phyloP scores from a whole-genome alignment of 2,888 invertebrate species.

The Criorhina ranunculi region DNA sequence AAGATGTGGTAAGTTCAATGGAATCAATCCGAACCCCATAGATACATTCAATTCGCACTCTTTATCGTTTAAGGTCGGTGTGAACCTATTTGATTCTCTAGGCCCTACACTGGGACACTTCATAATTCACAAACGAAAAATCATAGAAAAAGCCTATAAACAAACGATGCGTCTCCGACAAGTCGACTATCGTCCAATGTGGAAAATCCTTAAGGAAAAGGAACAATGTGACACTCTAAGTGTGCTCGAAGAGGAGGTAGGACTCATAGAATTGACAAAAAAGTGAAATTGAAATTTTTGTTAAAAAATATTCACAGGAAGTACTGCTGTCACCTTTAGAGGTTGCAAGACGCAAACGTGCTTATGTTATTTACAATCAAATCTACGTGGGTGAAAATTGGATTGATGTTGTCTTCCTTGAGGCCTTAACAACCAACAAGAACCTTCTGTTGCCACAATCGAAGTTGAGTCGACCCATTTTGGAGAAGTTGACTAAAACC shows the following conservation, averaged over 20 bases:
- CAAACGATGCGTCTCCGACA: slow-evolving; percentile 70
- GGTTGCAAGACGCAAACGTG: slow-evolving; percentile 79
- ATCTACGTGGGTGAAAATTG: slow-evolving; percentile 81
- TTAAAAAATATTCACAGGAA: slow-evolving; percentile 76
- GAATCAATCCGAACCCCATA: too few relatives aligned
- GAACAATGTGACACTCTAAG: slow-evolving; percentile 81
- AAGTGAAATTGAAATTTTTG: not conserved
- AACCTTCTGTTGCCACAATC: slow-evolving; percentile 79
- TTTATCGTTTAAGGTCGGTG: too few relatives aligned
- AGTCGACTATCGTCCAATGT: slow-evolving; percentile 80
- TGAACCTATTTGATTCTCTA: too few relatives aligned
- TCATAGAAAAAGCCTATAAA: too few relatives aligned
- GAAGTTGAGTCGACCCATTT: slow-evolving; percentile 77
- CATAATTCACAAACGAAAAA: too few relatives aligned
- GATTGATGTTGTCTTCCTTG: slow-evolving; percentile 81
- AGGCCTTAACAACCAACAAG: slow-evolving; percentile 78
- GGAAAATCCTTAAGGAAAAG: slow-evolving; percentile 81
- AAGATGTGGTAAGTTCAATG: too few relatives aligned
- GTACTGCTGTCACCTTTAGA: slow-evolving; percentile 80
- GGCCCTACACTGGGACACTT: too few relatives aligned
- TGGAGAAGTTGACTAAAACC: slow-evolving; percentile 77
- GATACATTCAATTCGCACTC: too few relatives aligned
- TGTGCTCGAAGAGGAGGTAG: slow-evolving; percentile 79
- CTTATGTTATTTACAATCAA: slow-evolving; percentile 81
- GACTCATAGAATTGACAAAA: too few relatives aligned